Conservation (phyloP, 2,113 vertebrate genomes). For the Rhadina sibilatrix region DNA sequence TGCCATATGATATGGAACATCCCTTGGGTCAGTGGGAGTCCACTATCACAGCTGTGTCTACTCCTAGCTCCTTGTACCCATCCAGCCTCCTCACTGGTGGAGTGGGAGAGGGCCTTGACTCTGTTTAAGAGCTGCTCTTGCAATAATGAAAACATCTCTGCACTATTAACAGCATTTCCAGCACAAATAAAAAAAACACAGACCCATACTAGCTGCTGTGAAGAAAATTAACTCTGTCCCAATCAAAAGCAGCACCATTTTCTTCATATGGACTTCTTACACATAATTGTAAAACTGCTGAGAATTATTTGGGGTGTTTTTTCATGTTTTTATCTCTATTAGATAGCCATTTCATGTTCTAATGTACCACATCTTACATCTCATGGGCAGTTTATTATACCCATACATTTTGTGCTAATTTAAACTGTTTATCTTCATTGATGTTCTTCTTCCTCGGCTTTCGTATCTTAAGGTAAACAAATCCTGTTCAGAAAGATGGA, state of each 20-base stretch:
- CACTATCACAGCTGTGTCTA: neutral
- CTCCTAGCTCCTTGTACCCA: neutral
- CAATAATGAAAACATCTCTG: neutral
- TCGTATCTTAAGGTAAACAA: neutral
- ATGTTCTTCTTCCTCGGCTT: neutral
- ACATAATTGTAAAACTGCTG: neutral
- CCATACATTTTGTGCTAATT: neutral
- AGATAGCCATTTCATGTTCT: neutral
- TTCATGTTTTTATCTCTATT: neutral
- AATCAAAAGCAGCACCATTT: neutral
- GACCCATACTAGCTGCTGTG: neutral
- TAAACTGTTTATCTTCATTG: neutral
- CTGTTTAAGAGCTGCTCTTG: neutral
- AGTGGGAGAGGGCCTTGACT: neutral
- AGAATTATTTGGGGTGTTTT: neutral
- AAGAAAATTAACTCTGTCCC: neutral
- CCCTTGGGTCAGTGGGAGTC: no score
- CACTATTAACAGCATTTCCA: neutral
- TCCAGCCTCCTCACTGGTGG: rapidly evolving
- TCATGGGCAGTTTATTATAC: neutral
- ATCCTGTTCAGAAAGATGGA: neutral
- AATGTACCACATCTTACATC: neutral
- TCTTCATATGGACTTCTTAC: neutral
- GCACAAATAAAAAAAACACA: neutral
- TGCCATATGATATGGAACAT: neutral